phyloP scores from a whole-genome alignment of 2,888 invertebrate species.

The Hydrotaea diabolus region DNA sequence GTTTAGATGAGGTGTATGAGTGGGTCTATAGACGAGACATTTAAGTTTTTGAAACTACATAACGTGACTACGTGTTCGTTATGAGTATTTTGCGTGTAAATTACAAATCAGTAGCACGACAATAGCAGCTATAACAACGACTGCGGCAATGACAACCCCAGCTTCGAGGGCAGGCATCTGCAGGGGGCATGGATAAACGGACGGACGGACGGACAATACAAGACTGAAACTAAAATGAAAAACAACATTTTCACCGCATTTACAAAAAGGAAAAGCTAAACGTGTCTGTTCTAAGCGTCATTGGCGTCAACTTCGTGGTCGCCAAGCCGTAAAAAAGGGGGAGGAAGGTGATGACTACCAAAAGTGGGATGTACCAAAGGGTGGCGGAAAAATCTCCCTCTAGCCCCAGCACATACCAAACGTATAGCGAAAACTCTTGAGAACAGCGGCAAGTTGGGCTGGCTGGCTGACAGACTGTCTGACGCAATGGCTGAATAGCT shows the following conservation, averaged over 20 bases:
- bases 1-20: no score
- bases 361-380: background rate
- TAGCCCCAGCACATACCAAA: background rate
- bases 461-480: no score
- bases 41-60: slow-evolving; percentile 28
- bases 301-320: background rate
- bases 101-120: slow-evolving; percentile 48
- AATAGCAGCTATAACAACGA: background rate
- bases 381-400: background rate
- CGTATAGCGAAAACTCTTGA: background rate
- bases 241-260: slow-evolving; percentile 29
- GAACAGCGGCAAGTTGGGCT: no score
- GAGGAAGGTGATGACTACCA: slow-evolving; percentile 3
- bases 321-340: background rate
- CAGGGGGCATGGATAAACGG: no score
- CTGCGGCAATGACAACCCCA: background rate
- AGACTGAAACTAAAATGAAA: background rate
- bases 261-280: background rate
- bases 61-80: slow-evolving; percentile 44
- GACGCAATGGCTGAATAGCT: background rate
- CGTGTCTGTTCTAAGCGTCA: background rate
- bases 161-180: background rate
- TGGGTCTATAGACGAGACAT: slow-evolving; percentile 35
- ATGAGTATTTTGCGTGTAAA: slow-evolving; percentile 56
- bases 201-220: background rate